Evolutionary conservation across 2,113 vertebrate species (phyloP).

Genomic region (Sylvicapra grimmia): DNA sequence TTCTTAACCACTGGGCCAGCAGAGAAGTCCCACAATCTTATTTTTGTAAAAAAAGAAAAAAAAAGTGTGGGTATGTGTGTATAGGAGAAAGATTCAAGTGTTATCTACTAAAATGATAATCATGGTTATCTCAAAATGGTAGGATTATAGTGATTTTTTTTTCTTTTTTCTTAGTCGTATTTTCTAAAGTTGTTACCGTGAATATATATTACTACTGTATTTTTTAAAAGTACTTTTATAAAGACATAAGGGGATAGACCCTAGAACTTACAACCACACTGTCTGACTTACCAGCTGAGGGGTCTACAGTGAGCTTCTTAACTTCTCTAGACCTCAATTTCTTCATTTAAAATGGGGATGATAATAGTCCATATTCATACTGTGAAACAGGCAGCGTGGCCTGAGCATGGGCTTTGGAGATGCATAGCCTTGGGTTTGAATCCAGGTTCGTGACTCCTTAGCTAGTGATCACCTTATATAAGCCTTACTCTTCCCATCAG

Average conservation of each 20-base stretch:
- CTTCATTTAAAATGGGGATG: background rate
- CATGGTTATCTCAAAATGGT: background rate
- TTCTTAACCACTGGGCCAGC: background rate
- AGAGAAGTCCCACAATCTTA: background rate
- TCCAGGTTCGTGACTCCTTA: background rate
- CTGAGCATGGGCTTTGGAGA: background rate
- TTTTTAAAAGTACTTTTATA: background rate
- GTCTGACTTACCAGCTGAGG: background rate
- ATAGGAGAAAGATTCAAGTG: background rate
- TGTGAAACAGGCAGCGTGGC: background rate
- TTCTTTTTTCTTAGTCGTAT: background rate
- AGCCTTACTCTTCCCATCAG: background rate
- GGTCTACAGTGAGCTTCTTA: background rate
- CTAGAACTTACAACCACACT: background rate
- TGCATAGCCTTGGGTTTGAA: background rate
- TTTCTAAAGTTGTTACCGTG: slow-evolving; percentile 7
- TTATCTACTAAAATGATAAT: slow-evolving; percentile 3
- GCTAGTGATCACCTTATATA: background rate
- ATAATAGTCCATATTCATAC: background rate
- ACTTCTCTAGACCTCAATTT: background rate
- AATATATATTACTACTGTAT: background rate
- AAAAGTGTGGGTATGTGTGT: background rate
- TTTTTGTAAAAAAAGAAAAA: background rate
- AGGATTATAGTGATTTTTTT: background rate
- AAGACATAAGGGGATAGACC: background rate